Conservation (phyloP, 2,797 vertebrate species). For the Anabacerthia variegaticeps region DNA sequence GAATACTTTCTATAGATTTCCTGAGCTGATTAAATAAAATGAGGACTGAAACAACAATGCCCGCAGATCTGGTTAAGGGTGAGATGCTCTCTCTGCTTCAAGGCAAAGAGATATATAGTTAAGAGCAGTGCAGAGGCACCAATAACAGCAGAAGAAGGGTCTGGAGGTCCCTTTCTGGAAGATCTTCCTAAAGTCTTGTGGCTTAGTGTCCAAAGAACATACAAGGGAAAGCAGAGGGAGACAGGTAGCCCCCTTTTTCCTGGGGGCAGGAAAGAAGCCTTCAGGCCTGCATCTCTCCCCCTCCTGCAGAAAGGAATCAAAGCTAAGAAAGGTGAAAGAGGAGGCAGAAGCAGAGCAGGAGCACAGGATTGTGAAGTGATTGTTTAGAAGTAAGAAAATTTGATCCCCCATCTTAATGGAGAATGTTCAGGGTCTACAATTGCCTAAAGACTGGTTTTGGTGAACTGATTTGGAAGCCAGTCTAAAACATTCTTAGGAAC, state of each 20-base stretch:
- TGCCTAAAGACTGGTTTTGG: background rate
- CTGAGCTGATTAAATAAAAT: background rate
- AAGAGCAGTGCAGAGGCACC: background rate
- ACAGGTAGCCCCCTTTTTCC: background rate
- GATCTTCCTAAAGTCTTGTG: background rate
- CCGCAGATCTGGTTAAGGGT: background rate
- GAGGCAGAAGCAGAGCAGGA: background rate
- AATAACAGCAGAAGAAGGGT: background rate
- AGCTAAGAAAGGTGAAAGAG: background rate
- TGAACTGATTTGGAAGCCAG: background rate
- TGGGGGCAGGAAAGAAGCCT: background rate
- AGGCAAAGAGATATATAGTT: background rate
- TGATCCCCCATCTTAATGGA: background rate
- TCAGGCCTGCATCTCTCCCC: background rate
- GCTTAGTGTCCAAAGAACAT: background rate
- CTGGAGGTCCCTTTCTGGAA: background rate
- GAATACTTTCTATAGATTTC: background rate
- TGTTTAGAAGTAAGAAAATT: background rate
- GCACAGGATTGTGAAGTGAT: background rate
- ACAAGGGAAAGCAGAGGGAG: background rate
- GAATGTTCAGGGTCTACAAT: background rate
- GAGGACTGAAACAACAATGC: background rate
- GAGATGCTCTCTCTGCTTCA: background rate
- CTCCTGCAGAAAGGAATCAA: background rate
- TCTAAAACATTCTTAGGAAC: background rate